Conservation (phyloP, 2,888 invertebrate species). For the Branchipolynoe longqiensis region DNA sequence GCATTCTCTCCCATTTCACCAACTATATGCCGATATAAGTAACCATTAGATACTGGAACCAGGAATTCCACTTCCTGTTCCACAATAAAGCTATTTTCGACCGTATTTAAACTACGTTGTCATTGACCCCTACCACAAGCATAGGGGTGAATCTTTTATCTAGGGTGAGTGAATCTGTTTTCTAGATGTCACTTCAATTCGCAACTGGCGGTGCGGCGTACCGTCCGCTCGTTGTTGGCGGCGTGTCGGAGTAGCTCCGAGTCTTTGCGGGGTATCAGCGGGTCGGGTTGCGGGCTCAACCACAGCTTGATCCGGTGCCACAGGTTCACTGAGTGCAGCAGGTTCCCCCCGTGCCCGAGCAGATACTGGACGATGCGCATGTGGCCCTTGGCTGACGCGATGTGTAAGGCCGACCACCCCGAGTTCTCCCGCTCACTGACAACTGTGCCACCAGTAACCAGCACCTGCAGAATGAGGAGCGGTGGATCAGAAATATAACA, state of each 20-base stretch:
- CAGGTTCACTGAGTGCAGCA: conserved; percentile 56
- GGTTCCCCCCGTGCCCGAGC: conserved; percentile 33
- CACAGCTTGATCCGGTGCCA: conserved; percentile 52
- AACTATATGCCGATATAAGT: too few relatives aligned
- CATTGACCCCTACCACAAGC: too few relatives aligned
- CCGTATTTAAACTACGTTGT: too few relatives aligned
- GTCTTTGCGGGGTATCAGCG: background rate
- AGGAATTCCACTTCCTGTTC: too few relatives aligned
- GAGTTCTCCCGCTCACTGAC: conserved; percentile 49
- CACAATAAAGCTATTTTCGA: too few relatives aligned
- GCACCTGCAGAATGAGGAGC: background rate
- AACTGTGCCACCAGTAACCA: background rate
- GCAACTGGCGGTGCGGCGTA: background rate
- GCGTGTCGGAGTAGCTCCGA: too few relatives aligned
- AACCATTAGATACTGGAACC: too few relatives aligned
- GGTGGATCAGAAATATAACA: too few relatives aligned
- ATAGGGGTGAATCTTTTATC: too few relatives aligned
- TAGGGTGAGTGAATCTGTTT: too few relatives aligned
- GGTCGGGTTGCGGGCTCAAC: background rate
- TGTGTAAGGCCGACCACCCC: conserved; percentile 55
- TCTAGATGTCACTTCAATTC: background rate
- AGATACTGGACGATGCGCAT: conserved; percentile 50
- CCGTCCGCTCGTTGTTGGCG: background rate
- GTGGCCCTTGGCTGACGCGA: conserved; percentile 58
- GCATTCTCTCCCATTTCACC: too few relatives aligned